Conservation (phyloP, 2,797 vertebrate species). For the Peromyscus eremicus region DNA sequence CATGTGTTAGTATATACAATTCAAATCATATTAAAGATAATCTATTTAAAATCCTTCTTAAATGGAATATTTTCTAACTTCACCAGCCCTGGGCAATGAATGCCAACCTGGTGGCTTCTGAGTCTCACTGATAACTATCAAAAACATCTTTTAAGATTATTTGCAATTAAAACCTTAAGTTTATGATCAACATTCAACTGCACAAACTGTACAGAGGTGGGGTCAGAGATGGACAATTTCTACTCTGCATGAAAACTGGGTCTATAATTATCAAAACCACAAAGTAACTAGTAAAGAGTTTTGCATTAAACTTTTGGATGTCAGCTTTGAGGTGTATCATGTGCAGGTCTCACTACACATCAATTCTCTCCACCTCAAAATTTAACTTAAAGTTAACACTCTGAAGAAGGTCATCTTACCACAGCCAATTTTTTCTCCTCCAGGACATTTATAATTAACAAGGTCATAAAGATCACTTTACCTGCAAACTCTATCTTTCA, state of each 20-base stretch:
- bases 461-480: not conserved
- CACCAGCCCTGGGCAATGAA: not conserved
- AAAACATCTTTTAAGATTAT: conserved; percentile 7
- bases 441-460: not conserved
- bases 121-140: not conserved
- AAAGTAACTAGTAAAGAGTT: not conserved
- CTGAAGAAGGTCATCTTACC: not conserved
- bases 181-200: not conserved
- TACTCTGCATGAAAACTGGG: not conserved
- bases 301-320: not conserved
- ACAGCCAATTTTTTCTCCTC: not conserved
- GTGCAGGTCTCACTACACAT: not conserved
- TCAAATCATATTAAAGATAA: conserved; percentile 24
- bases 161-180: not conserved
- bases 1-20: not conserved
- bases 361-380: not conserved
- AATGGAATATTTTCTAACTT: not conserved
- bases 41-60: conserved; percentile 9
- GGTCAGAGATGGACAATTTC: not conserved
- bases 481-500: not conserved
- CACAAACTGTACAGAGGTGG: not conserved
- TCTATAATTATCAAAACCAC: not conserved
- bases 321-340: not conserved
- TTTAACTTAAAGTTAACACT: not conserved
- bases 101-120: not conserved